A percentile compares a stretch with the other conserved stretches of the same genome.
phyloP scores from a whole-genome alignment of 1,140 invertebrate genomes.

The Propsilocerus akamusi region DNA sequence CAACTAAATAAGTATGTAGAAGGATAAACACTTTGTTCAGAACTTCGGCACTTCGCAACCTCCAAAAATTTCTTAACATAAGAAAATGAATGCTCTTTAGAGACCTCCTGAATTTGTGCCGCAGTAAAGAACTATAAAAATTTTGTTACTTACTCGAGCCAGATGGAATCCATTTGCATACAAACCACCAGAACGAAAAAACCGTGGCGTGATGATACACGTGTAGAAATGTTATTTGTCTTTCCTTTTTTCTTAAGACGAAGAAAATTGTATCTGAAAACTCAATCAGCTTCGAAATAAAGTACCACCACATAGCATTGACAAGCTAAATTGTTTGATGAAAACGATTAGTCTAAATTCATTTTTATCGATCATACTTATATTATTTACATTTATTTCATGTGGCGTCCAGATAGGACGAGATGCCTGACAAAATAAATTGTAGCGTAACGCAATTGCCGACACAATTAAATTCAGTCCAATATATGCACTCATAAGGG shows the following conservation, averaged over 20 bases:
- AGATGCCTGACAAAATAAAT: neutral
- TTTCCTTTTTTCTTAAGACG: neutral
- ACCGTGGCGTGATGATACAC: constrained; percentile 5
- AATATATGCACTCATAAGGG: neutral
- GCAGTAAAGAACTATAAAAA: too few relatives aligned
- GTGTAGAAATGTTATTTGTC: constrained; percentile 4
- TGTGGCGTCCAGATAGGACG: neutral
- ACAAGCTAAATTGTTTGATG: too few relatives aligned
- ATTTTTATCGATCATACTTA: too few relatives aligned
- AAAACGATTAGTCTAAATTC: too few relatives aligned
- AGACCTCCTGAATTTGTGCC: too few relatives aligned
- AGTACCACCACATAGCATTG: neutral
- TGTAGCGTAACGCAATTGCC: neutral
- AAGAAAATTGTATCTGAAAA: constrained; percentile 5
- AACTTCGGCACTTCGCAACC: neutral
- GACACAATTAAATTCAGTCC: neutral
- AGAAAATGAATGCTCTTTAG: neutral
- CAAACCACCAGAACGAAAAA: neutral
- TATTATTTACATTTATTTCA: neutral
- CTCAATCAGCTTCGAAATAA: neutral
- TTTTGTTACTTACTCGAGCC: neutral
- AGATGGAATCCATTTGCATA: neutral
- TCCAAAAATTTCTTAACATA: neutral
- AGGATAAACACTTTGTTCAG: too few relatives aligned
- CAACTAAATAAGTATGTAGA: too few relatives aligned